Evolutionary conservation across 1,140 invertebrate species (phyloP), one percentile per base, ranked within the genome.

Genomic region (Neodiprion pinetum): DNA sequence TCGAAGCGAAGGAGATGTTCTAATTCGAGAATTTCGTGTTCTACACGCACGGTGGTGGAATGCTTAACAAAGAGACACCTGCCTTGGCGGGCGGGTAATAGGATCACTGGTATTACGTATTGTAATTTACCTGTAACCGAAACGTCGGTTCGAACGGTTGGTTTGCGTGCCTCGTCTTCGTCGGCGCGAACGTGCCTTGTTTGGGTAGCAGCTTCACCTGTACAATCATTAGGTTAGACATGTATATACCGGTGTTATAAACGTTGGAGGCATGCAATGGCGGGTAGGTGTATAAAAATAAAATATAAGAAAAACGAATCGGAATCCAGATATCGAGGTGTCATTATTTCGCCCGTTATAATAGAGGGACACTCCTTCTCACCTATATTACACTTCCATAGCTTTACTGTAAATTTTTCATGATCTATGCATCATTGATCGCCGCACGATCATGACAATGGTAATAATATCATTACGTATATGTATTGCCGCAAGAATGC

Each of bases 91-190:
- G 2, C n/a, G 71, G 65, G n/a, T 10, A 50, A 72, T 14, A 40
- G 12, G 9, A 3, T 14, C 48, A 49, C 7, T 9, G 12, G 61
- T 5, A 48, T 71, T 40, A 40, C 28, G 28, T 40, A 40, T 40
- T 40, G 28, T 40, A 40, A 40, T 40, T 88, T 80, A 88, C 91
- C 89, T 92, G 91, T 74, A 95, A 89, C 80, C 94, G 90, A 82
- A 95, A 93, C 47, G 94, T 95, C 80, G 92, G 92, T 90, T 94
- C 93, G 79, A 94, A 94, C 21, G 93, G 93, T 81, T 93, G 92
- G 81, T 85, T 87, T 71, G 80, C 75, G 53, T 86, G 86, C 48
- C 82, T 84, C 7, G 77, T 75, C 80, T 87, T 88, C 83, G 81
- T 88, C 82, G 82, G 84, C 82, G 88, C 80, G 47, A 85, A 85